A percentile compares a stretch with the other conserved stretches of the same genome.
phyloP scores from a whole-genome alignment of 2,888 invertebrate species.

The Myopa tessellatipennis region DNA sequence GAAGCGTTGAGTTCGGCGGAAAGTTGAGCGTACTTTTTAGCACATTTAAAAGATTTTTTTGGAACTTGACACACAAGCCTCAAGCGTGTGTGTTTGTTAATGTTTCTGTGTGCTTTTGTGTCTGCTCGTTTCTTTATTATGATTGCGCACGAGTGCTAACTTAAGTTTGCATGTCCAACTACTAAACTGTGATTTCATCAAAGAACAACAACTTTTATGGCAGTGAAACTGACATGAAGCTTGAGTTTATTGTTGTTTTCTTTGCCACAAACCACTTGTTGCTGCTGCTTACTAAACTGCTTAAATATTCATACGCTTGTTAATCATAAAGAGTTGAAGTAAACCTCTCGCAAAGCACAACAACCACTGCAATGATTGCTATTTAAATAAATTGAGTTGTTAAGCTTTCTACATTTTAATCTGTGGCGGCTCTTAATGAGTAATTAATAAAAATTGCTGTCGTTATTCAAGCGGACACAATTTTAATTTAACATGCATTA shows the following conservation, averaged over 20 bases:
- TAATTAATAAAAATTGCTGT: slow-evolving; percentile 15
- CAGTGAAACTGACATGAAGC: no score
- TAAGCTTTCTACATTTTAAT: slow-evolving; percentile 8
- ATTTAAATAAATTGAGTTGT: slow-evolving; percentile 24
- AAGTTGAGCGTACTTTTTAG: no score
- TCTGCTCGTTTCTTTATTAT: background rate
- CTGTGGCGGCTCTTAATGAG: background rate
- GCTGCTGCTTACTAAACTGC: background rate
- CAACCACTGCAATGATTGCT: background rate
- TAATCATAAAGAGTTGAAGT: slow-evolving; percentile 5
- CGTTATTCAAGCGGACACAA: background rate
- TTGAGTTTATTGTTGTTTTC: background rate
- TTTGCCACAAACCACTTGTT: background rate
- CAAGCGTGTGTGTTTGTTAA: background rate
- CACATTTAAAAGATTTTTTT: background rate
- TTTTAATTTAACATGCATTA: background rate
- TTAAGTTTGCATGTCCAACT: background rate
- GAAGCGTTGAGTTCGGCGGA: background rate
- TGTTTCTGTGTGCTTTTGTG: background rate
- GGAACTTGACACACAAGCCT: background rate
- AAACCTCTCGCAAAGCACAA: background rate
- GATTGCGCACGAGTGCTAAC: background rate
- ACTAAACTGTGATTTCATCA: background rate
- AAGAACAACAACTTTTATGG: background rate
- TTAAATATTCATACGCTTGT: slow-evolving; percentile 24